phyloP scores from a whole-genome alignment of 2,888 invertebrate genomes.

The Tetheella fluctuosa region DNA sequence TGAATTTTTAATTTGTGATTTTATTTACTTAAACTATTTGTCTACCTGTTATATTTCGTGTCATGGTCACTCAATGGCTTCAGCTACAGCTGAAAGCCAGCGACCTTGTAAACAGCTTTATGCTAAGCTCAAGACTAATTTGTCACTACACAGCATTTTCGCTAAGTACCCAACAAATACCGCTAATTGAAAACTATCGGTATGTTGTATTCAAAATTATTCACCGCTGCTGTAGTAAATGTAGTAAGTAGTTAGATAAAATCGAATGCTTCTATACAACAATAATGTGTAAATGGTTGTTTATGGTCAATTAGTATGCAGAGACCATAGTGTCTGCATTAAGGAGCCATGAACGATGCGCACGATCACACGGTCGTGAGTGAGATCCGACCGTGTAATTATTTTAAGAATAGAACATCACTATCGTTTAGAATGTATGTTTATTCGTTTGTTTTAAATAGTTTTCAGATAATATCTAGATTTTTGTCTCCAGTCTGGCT shows the following conservation, averaged over 20 bases:
- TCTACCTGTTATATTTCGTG: neutral
- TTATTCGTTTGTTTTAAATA: no score
- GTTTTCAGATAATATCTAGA: no score
- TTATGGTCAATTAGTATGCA: slow-evolving; percentile 33
- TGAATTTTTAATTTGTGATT: no score
- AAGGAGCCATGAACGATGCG: slow-evolving; percentile 24
- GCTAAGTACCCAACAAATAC: neutral
- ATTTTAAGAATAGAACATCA: neutral
- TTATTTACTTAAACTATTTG: neutral
- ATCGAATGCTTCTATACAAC: slow-evolving; percentile 8
- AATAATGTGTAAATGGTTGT: slow-evolving; percentile 17
- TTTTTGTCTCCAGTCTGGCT: no score
- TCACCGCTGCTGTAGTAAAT: slow-evolving; percentile 1
- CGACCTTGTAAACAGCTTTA: slow-evolving; percentile 3
- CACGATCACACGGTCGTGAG: slow-evolving; percentile 31
- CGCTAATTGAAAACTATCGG: neutral
- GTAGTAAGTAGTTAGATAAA: slow-evolving; percentile 11
- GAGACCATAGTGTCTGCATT: slow-evolving; percentile 24
- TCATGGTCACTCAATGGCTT: slow-evolving; percentile 4
- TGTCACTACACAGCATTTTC: neutral
- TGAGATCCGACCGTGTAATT: slow-evolving; percentile 22
- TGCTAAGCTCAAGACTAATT: neutral
- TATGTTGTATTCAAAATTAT: neutral
- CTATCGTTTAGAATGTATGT: neutral
- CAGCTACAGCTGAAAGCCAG: neutral